A percentile compares a stretch with the other conserved stretches of the same genome.
phyloP scores from a whole-genome alignment of 2,113 vertebrate species.

The Bujurquina vittata region DNA sequence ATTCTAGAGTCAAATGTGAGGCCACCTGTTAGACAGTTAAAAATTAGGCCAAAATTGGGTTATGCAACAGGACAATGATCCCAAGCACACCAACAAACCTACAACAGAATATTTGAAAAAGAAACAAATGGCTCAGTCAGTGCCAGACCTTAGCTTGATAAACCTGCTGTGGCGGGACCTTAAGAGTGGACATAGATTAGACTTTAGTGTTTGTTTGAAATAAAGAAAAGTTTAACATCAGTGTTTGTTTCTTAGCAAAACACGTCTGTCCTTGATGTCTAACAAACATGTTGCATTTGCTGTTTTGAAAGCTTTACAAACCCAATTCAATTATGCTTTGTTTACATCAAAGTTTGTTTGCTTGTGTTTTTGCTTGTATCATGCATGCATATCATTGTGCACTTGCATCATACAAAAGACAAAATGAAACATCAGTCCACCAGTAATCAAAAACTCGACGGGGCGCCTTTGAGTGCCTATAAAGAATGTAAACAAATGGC shows the following conservation, averaged over 20 bases:
- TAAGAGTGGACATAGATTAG: not conserved
- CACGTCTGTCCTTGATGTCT: not conserved
- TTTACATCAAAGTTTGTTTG: not conserved
- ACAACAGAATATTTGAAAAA: too few relatives aligned
- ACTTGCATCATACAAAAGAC: not conserved
- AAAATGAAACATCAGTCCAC: not conserved
- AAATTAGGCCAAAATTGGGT: not conserved
- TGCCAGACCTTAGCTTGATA: not conserved
- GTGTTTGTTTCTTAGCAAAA: not conserved
- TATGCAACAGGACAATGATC: not conserved
- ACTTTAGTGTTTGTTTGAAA: not conserved
- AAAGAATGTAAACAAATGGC: not conserved
- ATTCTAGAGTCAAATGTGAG: not conserved
- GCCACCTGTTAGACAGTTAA: not conserved
- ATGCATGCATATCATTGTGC: not conserved
- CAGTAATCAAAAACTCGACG: not conserved
- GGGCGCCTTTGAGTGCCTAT: not conserved
- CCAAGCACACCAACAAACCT: too few relatives aligned
- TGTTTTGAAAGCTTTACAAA: not conserved
- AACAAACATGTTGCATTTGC: not conserved
- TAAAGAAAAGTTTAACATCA: not conserved
- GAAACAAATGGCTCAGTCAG: not conserved
- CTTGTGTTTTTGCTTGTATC: not conserved
- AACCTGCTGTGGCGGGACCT: not conserved
- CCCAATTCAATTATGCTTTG: conserved; percentile 13